phyloP scores from a whole-genome alignment of 2,888 invertebrate genomes.

The Drosophila meridionalis region DNA sequence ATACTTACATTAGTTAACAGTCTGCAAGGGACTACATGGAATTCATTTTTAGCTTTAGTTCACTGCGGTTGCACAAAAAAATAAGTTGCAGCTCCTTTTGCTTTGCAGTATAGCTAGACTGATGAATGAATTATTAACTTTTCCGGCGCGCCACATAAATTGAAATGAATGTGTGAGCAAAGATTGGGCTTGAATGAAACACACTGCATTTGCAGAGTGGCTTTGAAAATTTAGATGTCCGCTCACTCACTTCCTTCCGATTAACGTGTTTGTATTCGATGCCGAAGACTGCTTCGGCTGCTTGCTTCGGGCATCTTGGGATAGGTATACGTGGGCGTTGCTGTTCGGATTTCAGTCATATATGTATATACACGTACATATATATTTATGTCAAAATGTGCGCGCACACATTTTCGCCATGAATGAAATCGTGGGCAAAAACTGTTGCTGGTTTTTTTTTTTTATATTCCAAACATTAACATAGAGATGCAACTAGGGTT shows the following conservation, averaged over 20 bases:
- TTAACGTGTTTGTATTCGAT: constrained; percentile 9
- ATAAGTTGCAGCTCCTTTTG: constrained; percentile 4
- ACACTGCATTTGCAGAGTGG: constrained; percentile 35
- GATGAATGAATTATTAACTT: constrained; percentile 21
- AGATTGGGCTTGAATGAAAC: constrained; percentile 9
- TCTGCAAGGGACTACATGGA: neutral
- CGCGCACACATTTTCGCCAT: constrained; percentile 44
- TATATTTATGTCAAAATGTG: constrained; percentile 16
- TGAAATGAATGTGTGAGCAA: constrained; percentile 35
- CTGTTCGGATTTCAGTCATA: neutral
- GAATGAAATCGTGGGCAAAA: constrained; percentile 43
- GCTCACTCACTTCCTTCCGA: constrained; percentile 26
- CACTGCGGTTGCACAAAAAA: constrained; percentile 1
- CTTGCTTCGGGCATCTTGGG: constrained; percentile 2
- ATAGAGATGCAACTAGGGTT: neutral
- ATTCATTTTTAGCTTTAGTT: neutral
- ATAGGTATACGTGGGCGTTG: constrained; percentile 19
- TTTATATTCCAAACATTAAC: neutral
- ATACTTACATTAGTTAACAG: constrained; percentile 20
- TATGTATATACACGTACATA: neutral
- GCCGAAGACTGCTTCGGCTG: constrained; percentile 2
- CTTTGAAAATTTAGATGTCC: constrained; percentile 20
- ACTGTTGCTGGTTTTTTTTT: constrained; percentile 26
- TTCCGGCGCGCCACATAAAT: constrained; percentile 27
- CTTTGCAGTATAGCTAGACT: neutral